These are phyloP conservation scores for Phainopepla nitens DNA, from an alignment of 2,113 vertebrate genomes.

Conservation along the genomic window DNA sequence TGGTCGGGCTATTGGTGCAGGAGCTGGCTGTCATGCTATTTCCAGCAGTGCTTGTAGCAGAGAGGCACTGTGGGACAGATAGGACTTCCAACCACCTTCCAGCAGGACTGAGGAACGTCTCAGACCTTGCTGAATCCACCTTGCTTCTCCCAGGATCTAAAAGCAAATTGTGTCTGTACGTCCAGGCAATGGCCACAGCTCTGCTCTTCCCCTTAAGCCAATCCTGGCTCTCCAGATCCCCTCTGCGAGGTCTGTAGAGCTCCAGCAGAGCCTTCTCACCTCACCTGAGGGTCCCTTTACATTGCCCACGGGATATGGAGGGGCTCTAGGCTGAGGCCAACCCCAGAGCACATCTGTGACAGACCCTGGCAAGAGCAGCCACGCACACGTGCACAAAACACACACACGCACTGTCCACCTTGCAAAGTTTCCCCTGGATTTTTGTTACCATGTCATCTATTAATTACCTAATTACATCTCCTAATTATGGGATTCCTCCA, in stretches of 20 bases:
- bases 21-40: neutral
- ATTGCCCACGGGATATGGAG: rapidly evolving
- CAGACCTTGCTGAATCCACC: neutral
- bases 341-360: neutral
- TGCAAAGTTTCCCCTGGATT: slow-evolving; percentile 71
- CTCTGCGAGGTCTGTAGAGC: neutral
- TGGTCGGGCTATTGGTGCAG: rapidly evolving
- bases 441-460: slow-evolving; percentile 77
- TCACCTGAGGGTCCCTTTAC: neutral
- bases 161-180: rapidly evolving
- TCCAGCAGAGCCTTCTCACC: rapidly evolving
- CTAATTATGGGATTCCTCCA: slow-evolving; percentile 78
- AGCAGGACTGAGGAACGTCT: neutral
- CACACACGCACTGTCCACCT: slow-evolving; percentile 52
- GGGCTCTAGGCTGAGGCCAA: neutral
- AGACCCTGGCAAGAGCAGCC: neutral
- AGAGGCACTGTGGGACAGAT: neutral
- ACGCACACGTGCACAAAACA: neutral
- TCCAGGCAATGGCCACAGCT: neutral
- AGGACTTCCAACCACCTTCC: neutral
- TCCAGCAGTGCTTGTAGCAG: neutral
- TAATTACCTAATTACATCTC: slow-evolving; percentile 79
- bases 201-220: neutral
- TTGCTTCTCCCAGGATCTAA: neutral
- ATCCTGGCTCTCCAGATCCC: neutral